phyloP scores from a whole-genome alignment of 92 coral and sea anemone genomes.

The Bergia puertoricense region DNA sequence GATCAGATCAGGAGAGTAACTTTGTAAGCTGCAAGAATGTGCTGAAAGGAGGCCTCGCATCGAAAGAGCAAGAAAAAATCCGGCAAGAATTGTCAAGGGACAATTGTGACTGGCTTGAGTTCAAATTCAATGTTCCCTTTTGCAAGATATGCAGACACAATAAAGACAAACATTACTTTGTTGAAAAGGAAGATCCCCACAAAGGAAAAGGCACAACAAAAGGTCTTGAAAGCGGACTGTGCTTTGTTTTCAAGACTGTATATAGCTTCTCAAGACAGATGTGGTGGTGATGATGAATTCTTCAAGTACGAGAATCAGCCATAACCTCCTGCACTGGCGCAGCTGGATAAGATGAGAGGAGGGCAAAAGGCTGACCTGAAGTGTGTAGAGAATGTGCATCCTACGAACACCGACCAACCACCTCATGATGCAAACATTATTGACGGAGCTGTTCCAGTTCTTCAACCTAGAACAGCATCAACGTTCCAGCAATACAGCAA shows the following conservation, averaged over 20 bases:
- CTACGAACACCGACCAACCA: background rate
- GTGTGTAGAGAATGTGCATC: background rate
- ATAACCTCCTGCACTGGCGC: conserved; percentile 37
- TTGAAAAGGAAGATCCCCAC: no score
- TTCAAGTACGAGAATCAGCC: conserved; percentile 42
- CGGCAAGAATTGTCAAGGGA: conserved; percentile 1
- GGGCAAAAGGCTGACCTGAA: conserved; percentile 44
- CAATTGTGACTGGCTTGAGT: conserved; percentile 31
- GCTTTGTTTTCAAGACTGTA: conserved; percentile 36
- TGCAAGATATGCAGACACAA: conserved; percentile 14
- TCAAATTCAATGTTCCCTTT: conserved; percentile 28
- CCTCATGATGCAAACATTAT: background rate
- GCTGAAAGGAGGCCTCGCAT: conserved; percentile 8
- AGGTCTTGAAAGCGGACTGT: background rate
- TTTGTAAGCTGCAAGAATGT: background rate
- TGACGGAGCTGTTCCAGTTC: background rate
- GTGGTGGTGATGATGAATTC: conserved; percentile 35
- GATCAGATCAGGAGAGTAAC: conserved; percentile 4
- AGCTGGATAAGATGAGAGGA: conserved; percentile 10
- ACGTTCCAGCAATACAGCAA: conserved; percentile 39
- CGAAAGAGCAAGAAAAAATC: background rate
- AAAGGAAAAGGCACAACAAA: conserved; percentile 4
- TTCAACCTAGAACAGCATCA: background rate
- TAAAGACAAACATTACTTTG: no score
- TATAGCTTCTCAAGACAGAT: conserved; percentile 32